These are phyloP conservation scores for Polydrusus pterygomalis DNA, from an alignment of 2,888 invertebrate species.

Conservation along the genomic window DNA sequence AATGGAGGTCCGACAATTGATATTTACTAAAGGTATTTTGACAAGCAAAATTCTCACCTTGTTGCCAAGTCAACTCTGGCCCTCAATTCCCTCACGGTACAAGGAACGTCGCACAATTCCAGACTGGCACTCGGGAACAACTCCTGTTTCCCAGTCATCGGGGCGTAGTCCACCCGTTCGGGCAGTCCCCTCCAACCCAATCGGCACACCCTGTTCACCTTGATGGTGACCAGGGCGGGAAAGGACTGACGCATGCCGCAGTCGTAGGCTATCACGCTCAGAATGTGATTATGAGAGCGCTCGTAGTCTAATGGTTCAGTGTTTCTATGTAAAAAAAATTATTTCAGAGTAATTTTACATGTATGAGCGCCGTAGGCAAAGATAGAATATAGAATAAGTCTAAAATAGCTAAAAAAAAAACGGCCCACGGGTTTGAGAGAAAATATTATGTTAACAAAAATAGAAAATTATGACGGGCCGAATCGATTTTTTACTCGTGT, in stretches of 20 bases:
- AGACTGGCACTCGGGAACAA: conserved; percentile 86
- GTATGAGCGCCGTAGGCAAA: no score
- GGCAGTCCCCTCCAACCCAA: conserved; percentile 79
- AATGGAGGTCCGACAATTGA: no score
- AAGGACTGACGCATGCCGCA: conserved; percentile 96
- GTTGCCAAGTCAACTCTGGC: conserved; percentile 72
- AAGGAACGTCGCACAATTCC: conserved; percentile 79
- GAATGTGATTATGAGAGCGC: conserved; percentile 94
- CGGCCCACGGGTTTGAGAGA: no score
- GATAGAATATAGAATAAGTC: no score
- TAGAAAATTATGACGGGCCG: no score
- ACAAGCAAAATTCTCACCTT: conserved; percentile 60
- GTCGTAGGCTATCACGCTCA: conserved; percentile 97
- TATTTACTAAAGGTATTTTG: no score
- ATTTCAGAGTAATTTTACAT: no score
- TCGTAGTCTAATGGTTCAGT: conserved; percentile 95
- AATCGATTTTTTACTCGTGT: background rate
- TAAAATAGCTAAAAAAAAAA: no score
- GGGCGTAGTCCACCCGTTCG: conserved; percentile 90
- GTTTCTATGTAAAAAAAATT: conserved; percentile 73
- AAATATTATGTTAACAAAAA: no score
- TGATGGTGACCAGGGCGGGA: conserved; percentile 97
- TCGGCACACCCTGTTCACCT: conserved; percentile 74
- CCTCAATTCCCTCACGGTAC: conserved; percentile 74
- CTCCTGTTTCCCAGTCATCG: conserved; percentile 86